Conservation (phyloP, 2,888 invertebrate species). For the Cremastobaeus sp. region DNA sequence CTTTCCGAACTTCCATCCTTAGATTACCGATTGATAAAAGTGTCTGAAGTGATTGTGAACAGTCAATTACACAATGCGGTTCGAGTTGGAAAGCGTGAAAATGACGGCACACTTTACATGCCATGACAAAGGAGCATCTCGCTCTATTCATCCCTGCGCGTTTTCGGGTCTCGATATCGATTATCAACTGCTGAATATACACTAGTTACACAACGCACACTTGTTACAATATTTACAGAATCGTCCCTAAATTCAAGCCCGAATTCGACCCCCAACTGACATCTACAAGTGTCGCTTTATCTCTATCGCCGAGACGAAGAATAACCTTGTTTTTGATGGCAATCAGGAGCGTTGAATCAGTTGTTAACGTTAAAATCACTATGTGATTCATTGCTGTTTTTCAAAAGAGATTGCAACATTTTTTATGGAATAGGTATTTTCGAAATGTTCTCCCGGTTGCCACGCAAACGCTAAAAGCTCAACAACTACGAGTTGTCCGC, state of each 20-base stretch:
- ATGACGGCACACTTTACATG: constrained; percentile 67
- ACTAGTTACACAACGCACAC: constrained; percentile 69
- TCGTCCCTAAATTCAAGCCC: constrained; percentile 70
- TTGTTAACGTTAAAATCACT: no score
- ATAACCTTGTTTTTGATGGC: constrained; percentile 6
- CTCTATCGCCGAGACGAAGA: constrained; percentile 41
- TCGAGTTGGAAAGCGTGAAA: constrained; percentile 69
- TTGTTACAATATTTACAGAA: constrained; percentile 78
- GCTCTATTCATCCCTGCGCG: constrained; percentile 59
- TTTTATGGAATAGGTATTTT: no score
- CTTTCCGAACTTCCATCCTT: no score
- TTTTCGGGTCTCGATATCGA: constrained; percentile 63
- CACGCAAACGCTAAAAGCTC: no score
- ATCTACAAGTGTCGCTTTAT: constrained; percentile 72
- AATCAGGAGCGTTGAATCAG: no score
- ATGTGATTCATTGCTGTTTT: no score
- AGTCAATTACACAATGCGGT: constrained; percentile 65
- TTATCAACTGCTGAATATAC: constrained; percentile 60
- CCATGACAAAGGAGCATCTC: constrained; percentile 59
- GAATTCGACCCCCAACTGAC: constrained; percentile 68
- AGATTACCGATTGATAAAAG: constrained; percentile 22
- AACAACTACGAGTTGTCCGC: not conserved
- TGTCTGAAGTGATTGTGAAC: constrained; percentile 48
- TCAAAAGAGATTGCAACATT: no score
- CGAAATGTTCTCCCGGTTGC: not conserved